Evolutionary conservation across 1,140 invertebrate genomes (phyloP).

Genomic region (Meloidogyne chitwoodi): DNA sequence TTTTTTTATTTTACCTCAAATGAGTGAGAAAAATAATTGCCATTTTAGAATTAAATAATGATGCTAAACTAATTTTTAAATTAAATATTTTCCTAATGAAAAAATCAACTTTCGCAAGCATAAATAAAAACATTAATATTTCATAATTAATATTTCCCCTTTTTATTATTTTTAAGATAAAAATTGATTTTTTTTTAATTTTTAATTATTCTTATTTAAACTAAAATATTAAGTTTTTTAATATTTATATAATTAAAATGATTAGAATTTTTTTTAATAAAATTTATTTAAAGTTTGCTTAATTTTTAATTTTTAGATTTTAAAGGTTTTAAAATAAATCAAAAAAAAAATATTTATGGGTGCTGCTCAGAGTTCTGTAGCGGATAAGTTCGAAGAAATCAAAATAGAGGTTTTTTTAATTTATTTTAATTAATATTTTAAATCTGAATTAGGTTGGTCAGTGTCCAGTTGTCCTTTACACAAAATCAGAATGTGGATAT

Average conservation of each 20-base stretch:
- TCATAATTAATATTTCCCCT: background rate
- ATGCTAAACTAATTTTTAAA: background rate
- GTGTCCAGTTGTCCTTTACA: constrained; percentile 40
- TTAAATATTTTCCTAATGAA: background rate
- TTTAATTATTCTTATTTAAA: no score
- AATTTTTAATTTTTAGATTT: no score
- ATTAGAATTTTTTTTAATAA: no score
- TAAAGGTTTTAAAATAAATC: no score
- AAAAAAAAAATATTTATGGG: background rate
- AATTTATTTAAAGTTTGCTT: no score
- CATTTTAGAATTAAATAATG: background rate
- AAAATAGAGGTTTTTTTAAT: background rate
- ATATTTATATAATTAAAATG: no score
- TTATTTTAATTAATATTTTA: background rate
- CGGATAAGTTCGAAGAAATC: no score
- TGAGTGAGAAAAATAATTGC: background rate
- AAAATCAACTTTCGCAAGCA: background rate
- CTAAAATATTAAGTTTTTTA: background rate
- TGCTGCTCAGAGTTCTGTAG: background rate
- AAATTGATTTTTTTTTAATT: background rate
- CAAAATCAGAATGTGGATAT: constrained; percentile 45
- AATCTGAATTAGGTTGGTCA: constrained; percentile 30
- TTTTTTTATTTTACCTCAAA: background rate
- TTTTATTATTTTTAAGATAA: background rate
- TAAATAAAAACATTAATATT: background rate